Conservation (phyloP, 2,113 vertebrate genomes). For the Forbesichthys papilliferus region DNA sequence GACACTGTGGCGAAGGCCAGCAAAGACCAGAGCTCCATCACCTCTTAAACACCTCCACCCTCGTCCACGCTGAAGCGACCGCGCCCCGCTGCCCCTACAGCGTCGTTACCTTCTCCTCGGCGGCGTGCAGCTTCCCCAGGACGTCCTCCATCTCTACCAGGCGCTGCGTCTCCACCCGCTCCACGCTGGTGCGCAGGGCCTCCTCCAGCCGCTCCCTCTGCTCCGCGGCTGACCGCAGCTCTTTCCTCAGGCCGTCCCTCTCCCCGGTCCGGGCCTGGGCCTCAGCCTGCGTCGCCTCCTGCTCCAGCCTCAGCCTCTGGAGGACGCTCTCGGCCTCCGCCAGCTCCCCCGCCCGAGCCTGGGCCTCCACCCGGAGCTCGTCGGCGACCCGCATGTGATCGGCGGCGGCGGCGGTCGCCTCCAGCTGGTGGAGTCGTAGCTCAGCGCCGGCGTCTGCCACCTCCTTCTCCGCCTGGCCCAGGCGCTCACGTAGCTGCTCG, state of each 20-base stretch:
- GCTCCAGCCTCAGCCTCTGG: constrained; percentile 82
- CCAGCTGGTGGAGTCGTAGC: constrained; percentile 87
- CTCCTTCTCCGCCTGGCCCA: constrained; percentile 86
- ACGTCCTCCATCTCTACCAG: constrained; percentile 97
- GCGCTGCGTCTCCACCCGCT: constrained; percentile 90
- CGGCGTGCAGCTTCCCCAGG: constrained; percentile 88
- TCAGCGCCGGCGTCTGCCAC: constrained; percentile 76
- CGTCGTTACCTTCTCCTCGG: constrained; percentile 90
- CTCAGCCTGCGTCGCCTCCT: constrained; percentile 51
- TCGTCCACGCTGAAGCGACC: constrained; percentile 77
- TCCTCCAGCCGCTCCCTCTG: constrained; percentile 88
- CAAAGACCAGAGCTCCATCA: constrained; percentile 70
- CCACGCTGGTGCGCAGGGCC: constrained; percentile 79
- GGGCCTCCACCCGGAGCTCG: constrained; percentile 85
- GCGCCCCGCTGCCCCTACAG: constrained; percentile 81
- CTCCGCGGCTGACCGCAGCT: constrained; percentile 74
- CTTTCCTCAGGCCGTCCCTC: constrained; percentile 73
- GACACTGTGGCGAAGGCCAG: constrained; percentile 13
- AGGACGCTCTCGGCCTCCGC: constrained; percentile 83
- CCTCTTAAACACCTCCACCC: constrained; percentile 77
- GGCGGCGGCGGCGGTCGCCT: constrained; percentile 78
- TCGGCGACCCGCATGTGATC: constrained; percentile 88
- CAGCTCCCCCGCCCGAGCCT: constrained; percentile 80
- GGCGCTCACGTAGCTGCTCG: constrained; percentile 81
- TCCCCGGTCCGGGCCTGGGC: constrained; percentile 67